Evolutionary conservation across 1,140 invertebrate species (phyloP).

Genomic region (Ridgeia piscesae): DNA sequence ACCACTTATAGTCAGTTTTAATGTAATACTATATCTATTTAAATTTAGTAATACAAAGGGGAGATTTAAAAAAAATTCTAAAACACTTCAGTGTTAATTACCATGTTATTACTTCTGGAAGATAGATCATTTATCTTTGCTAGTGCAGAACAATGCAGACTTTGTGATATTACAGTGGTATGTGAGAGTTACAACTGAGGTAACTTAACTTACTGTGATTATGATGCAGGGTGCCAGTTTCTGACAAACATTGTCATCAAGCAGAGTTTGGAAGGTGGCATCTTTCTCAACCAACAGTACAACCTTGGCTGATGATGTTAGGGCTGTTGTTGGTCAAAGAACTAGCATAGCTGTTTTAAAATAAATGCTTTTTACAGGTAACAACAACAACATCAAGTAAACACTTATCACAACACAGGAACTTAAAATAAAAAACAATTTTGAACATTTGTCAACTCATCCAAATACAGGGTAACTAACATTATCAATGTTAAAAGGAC

Average conservation of each 20-base stretch:
- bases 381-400: too few relatives aligned
- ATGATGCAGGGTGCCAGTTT: slow-evolving; percentile 68
- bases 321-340: background rate
- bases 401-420: too few relatives aligned
- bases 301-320: slow-evolving; percentile 60
- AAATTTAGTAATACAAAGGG: too few relatives aligned
- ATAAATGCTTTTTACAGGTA: too few relatives aligned
- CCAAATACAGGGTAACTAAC: too few relatives aligned
- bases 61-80: too few relatives aligned
- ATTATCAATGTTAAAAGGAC: too few relatives aligned
- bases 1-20: too few relatives aligned
- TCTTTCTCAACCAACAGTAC: slow-evolving; percentile 92
- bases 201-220: slow-evolving; percentile 69
- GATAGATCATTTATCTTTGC: background rate
- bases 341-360: background rate
- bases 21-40: background rate
- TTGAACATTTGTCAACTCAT: too few relatives aligned
- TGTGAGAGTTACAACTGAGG: background rate
- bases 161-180: background rate
- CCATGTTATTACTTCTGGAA: background rate
- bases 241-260: slow-evolving; percentile 69
- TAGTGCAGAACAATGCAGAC: background rate
- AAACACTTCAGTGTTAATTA: too few relatives aligned
- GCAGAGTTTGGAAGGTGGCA: slow-evolving; percentile 82
- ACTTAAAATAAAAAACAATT: too few relatives aligned